A percentile compares a stretch with the other conserved stretches of the same genome.
Conservation (phyloP, 2,888 invertebrate species). For the Drosophila borborema region DNA sequence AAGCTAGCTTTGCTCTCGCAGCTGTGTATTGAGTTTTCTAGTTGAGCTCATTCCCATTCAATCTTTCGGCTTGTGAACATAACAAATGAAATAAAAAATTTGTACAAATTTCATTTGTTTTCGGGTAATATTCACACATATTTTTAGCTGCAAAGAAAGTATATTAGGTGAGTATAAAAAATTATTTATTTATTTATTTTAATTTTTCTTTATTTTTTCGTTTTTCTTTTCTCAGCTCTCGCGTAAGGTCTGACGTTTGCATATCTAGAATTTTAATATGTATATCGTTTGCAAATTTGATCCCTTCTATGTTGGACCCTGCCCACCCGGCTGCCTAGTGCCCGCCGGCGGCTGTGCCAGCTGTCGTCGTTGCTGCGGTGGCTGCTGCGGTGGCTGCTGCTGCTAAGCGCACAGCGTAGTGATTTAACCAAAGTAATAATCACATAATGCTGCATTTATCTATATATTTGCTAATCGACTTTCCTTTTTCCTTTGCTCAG, state of each 20-base stretch:
- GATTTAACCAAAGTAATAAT: not conserved
- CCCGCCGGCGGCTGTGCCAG: conserved; percentile 33
- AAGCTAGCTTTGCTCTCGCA: conserved; percentile 1
- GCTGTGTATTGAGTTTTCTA: not conserved
- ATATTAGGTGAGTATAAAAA: conserved; percentile 8
- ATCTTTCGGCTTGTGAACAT: conserved; percentile 18
- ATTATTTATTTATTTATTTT: not conserved
- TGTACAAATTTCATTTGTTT: not conserved
- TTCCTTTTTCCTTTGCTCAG: not conserved
- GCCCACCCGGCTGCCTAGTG: conserved; percentile 56
- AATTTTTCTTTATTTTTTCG: not conserved
- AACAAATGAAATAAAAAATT: conserved; percentile 7
- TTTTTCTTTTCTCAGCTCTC: not conserved
- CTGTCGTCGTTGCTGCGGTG: conserved; percentile 30
- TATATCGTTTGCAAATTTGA: conserved; percentile 59
- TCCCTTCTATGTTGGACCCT: conserved; percentile 69
- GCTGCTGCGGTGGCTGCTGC: conserved; percentile 14
- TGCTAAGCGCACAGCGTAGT: not conserved
- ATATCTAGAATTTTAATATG: conserved; percentile 28
- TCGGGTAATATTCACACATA: conserved; percentile 27
- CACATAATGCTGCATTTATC: not conserved
- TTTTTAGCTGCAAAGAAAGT: conserved; percentile 18
- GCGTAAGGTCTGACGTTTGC: not conserved
- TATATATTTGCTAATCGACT: not conserved
- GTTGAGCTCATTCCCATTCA: conserved; percentile 11